Evolutionary conservation across 1,140 invertebrate genomes (phyloP), one percentile per base, ranked within the genome.

Genomic region (Tribolium madens): DNA sequence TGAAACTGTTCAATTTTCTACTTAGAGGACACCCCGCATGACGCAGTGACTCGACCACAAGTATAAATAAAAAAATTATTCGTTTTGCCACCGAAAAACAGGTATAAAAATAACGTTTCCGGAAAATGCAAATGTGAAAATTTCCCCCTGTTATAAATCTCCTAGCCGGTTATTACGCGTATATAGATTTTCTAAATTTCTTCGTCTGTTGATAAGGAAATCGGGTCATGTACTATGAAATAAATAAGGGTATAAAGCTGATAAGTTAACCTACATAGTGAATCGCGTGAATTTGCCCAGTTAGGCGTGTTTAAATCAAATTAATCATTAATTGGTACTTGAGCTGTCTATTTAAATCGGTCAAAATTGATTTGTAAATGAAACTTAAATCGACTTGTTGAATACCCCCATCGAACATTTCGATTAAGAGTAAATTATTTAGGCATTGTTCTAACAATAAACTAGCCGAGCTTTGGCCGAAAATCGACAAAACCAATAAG

Each of bases 401-500:
- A 57, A 57, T 21, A 21, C 15, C 17, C 15, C 4, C 1, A 18
- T 18, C n/a, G 52, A 57, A 57, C 52, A 21, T 57, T 18, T 18
- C 17, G 52, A 21, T 57, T 21, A 57, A n/a, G 6, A 10, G 6
- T 57, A 57, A 57, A 57, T 57, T 57, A 57, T 57, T 57, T 57
- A 57, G 0, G 4, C 9, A 21, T 18, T 18, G 10, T 18, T 21
- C 15, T 57, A 57, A 57, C 17, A 26, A 57, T 21, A 18, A 21
- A 57, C 10, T 26, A 21, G 15, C 12, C 15, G 15, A 17, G 14
- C 17, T 46, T 42, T 36, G 6, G 17, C 68, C 36, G 36, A 21
- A 70, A 71, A 71, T 71, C 33, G 68, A 31, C 13, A 69, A 69
- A 33, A 36, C 18, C 14, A 31, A 60, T 60, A 60, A 60, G 12